Evolutionary conservation across 2,888 invertebrate species (phyloP).

Genomic region (Mesorhabditis belari): DNA sequence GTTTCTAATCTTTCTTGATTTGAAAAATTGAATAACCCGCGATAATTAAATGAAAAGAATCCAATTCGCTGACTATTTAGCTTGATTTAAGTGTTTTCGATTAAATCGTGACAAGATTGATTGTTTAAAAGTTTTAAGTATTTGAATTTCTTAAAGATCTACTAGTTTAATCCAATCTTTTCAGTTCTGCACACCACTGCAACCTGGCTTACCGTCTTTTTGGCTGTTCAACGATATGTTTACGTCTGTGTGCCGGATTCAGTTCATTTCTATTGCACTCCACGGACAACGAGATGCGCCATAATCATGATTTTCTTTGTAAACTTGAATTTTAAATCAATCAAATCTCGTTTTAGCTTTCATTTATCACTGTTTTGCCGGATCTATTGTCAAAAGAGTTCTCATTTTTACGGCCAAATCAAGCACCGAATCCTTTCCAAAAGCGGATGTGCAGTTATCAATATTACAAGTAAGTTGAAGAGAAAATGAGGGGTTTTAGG

Average conservation of each 20-base stretch:
- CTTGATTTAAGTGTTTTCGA: neutral
- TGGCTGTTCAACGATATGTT: conserved; percentile 85
- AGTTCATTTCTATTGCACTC: conserved; percentile 70
- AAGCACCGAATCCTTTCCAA: too few species aligned
- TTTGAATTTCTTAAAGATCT: conserved; percentile 56
- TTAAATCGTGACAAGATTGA: neutral
- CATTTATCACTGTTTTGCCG: conserved; percentile 28
- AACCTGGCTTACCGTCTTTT: conserved; percentile 81
- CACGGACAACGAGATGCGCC: conserved; percentile 66
- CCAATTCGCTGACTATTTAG: conserved; percentile 68
- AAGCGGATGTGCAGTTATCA: neutral
- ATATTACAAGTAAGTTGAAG: neutral
- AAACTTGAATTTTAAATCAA: conserved; percentile 3
- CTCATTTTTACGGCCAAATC: too few species aligned
- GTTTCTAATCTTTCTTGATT: too few species aligned
- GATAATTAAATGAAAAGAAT: too few species aligned
- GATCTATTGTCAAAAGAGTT: conserved; percentile 20
- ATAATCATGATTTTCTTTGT: conserved; percentile 65
- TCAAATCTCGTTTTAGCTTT: conserved; percentile 12
- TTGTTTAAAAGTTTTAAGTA: conserved; percentile 1
- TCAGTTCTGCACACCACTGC: conserved; percentile 85
- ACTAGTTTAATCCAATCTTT: too few species aligned
- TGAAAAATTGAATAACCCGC: too few species aligned
- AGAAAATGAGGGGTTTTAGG: neutral
- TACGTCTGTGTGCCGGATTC: conserved; percentile 86